Evolutionary conservation across 2,797 vertebrate genomes (phyloP).

Genomic region (Dicrostonyx torquatus): DNA sequence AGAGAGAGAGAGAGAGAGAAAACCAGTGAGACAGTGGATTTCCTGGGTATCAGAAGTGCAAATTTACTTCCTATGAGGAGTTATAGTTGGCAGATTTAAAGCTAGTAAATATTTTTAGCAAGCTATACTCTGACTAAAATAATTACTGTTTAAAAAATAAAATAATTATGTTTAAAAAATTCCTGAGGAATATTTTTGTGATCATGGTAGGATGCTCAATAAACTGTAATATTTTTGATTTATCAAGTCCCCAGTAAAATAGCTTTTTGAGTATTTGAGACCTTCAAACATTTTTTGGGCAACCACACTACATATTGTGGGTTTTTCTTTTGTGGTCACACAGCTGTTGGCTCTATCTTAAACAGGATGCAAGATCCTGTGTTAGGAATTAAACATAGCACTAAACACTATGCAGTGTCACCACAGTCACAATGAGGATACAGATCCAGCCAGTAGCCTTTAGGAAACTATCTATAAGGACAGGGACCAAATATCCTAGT

Average conservation of each 20-base stretch:
- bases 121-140: not conserved
- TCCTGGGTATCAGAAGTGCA: not conserved
- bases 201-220: not conserved
- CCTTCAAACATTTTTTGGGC: not conserved
- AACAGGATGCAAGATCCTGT: not conserved
- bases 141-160: too few species aligned
- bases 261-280: not conserved
- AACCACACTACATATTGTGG: not conserved
- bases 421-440: not conserved
- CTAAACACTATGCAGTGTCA: not conserved
- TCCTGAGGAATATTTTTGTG: not conserved
- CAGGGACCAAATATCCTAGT: too few species aligned
- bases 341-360: not conserved
- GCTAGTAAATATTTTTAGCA: not conserved
- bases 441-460: not conserved
- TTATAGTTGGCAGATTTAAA: not conserved
- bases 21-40: not conserved
- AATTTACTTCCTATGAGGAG: not conserved
- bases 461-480: not conserved
- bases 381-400: not conserved
- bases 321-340: not conserved
- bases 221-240: not conserved
- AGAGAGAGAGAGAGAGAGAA: not conserved
- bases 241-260: not conserved
- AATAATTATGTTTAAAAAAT: too few species aligned